Evolutionary conservation across 2,113 vertebrate species (phyloP).

Genomic region (Platysteira castanea): DNA sequence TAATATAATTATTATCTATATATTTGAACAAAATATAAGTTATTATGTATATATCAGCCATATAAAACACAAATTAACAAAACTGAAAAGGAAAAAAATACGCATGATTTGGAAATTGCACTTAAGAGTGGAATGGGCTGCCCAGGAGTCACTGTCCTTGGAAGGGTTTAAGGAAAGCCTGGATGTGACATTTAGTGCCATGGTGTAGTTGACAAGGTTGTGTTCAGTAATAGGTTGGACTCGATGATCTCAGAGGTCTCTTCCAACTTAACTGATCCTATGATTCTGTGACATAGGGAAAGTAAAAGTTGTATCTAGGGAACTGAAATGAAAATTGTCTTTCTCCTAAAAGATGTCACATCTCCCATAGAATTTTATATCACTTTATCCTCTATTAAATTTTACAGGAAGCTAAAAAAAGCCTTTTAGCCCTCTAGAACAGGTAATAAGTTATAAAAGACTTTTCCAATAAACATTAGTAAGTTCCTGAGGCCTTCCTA

Average conservation of each 20-base stretch:
- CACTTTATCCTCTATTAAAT: background rate
- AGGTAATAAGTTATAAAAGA: background rate
- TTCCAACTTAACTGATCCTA: background rate
- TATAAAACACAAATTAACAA: background rate
- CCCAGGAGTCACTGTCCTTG: background rate
- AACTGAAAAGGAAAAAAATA: background rate
- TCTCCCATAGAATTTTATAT: background rate
- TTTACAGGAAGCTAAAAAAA: constrained; percentile 8
- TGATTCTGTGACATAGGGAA: background rate
- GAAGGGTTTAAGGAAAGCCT: background rate
- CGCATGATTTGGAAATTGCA: background rate
- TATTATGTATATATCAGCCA: background rate
- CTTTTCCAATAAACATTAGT: background rate
- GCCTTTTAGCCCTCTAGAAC: background rate
- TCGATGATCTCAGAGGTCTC: background rate
- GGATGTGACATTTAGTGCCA: background rate
- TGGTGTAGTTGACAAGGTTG: background rate
- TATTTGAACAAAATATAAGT: background rate
- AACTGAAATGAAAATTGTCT: background rate
- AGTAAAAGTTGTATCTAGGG: background rate
- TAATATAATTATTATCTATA: background rate
- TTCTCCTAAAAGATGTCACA: background rate
- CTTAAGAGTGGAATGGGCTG: background rate
- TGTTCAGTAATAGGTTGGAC: background rate
- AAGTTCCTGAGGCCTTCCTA: background rate